Conservation (phyloP, 2,888 invertebrate genomes). For the Ophion slaviceki region DNA sequence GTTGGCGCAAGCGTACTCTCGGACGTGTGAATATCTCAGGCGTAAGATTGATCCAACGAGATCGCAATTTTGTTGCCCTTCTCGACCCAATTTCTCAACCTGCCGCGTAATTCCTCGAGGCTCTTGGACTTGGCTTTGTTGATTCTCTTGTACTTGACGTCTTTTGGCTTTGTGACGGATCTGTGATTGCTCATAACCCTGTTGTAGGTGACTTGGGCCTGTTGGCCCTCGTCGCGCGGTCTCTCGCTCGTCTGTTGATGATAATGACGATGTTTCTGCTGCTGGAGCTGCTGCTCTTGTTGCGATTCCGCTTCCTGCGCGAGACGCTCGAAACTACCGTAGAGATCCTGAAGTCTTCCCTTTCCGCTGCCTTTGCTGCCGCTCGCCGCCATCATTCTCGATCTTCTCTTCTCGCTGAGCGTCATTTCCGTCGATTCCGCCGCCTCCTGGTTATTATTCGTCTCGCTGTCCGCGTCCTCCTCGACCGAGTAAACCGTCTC, state of each 20-base stretch:
- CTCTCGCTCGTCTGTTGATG: constrained; percentile 66
- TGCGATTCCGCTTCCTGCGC: constrained; percentile 78
- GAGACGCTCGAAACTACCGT: constrained; percentile 84
- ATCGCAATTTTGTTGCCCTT: constrained; percentile 89
- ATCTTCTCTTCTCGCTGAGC: constrained; percentile 50
- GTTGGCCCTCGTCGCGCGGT: constrained; percentile 80
- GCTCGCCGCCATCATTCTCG: background rate
- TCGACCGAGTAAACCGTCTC: constrained; percentile 95
- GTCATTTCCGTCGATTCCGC: constrained; percentile 67
- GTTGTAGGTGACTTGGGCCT: constrained; percentile 89
- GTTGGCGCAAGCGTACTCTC: too few species aligned
- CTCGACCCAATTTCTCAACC: constrained; percentile 94
- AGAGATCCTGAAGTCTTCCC: constrained; percentile 82
- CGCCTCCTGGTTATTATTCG: constrained; percentile 76
- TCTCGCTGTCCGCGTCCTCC: constrained; percentile 90
- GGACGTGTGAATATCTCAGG: constrained; percentile 70
- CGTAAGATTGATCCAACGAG: constrained; percentile 87
- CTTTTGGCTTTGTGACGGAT: constrained; percentile 95
- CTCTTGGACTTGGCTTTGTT: constrained; percentile 96
- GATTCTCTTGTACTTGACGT: constrained; percentile 95
- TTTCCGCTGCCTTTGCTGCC: constrained; percentile 71
- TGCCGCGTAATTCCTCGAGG: constrained; percentile 92
- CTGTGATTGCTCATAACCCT: constrained; percentile 96
- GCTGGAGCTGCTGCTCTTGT: too few species aligned
- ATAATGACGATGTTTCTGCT: too few species aligned